Evolutionary conservation across 2,888 invertebrate genomes (phyloP), one percentile per base, ranked within the genome.

Genomic region (Eucera pruinosa): DNA sequence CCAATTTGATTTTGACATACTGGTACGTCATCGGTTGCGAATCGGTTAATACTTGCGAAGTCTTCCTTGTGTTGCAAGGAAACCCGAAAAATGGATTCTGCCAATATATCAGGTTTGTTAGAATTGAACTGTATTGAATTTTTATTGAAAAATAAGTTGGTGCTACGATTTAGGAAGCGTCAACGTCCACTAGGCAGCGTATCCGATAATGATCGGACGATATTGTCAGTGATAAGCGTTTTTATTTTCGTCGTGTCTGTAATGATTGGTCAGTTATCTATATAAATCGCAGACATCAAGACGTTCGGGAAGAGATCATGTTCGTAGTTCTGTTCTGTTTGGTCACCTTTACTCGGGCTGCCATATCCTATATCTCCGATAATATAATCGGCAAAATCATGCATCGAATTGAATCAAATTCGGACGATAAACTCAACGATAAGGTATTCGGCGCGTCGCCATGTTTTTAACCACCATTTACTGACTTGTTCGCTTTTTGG

Each of bases 181-280:
- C 36, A 36, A 11, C 20, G 0, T 15, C 36, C 20, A 6, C 20
- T 13, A 5, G 13, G 33, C 36, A 41, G 5, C 64, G 52, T n/a
- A 7, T 30, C 18, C 2, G 65, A 55, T 55, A 55, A 36, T 13
- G 13, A 23, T 36, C 13, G 20, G 20, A 25, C 23, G 74, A 69
- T 66, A 78, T 41, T 50, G 36, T 47, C 33, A 25, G 25, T 74
- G 78, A 78, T 78, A 78, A 78, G 62, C 33, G 9, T 23, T 23
- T 20, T 7, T 15, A 13, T 33, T 23, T 23, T 39, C 15, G 27
- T 41, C 25, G 25, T 33, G 25, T 39, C n/a, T 45, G n/a, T n/a
- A n/a, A n/a, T 33, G 39, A 23, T 27, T 13, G 15, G 15, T 25
- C 39, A n/a, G 23, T 33, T 45, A 45, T 30, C 45, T 11, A 58